Evolutionary conservation across 2,113 vertebrate species (phyloP).

Genomic region (Corythaixoides concolor): DNA sequence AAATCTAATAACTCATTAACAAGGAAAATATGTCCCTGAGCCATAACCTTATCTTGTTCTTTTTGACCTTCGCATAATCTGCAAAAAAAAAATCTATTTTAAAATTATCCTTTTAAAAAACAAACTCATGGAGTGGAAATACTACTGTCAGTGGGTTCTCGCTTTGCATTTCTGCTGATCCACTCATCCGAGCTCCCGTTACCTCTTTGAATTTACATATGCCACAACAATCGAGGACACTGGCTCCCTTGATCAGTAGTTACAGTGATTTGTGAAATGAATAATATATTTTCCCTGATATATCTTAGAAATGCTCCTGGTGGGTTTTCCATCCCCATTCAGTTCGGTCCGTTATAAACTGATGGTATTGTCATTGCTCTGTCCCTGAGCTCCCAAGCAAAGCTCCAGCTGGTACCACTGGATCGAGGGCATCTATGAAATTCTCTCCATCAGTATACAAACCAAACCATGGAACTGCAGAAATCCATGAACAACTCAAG

Average conservation of each 20-base stretch:
- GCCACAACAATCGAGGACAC: neutral
- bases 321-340: neutral
- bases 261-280: neutral
- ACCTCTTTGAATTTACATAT: neutral
- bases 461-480: neutral
- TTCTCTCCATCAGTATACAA: neutral
- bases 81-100: neutral
- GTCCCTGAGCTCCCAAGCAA: neutral
- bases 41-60: neutral
- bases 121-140: neutral
- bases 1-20: neutral
- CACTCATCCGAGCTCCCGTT: neutral
- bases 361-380: neutral
- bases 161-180: neutral
- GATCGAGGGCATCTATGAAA: accelerated
- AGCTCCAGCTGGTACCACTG: neutral
- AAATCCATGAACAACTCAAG: neutral
- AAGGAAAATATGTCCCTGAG: neutral
- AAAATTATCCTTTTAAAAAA: neutral
- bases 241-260: neutral
- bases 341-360: neutral
- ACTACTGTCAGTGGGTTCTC: neutral
- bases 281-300: neutral
- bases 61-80: neutral
- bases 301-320: neutral